Conservation (phyloP, 2,888 invertebrate genomes). For the Callimorpha dominula region DNA sequence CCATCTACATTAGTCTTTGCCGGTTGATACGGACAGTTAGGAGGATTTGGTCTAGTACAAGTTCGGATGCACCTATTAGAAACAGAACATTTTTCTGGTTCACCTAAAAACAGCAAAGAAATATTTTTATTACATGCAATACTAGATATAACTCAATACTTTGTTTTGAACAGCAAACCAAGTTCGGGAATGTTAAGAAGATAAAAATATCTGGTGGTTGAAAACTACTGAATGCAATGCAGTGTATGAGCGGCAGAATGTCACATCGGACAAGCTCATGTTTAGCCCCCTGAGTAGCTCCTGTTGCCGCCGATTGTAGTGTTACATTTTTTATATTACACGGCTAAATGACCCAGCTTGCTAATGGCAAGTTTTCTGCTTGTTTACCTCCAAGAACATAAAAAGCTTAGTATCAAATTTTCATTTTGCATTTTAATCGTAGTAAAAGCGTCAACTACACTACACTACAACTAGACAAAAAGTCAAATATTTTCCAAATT, state of each 20-base stretch:
- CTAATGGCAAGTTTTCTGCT: neutral
- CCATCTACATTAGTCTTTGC: constrained; percentile 33
- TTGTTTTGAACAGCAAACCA: neutral
- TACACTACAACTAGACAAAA: no score
- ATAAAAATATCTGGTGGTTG: neutral
- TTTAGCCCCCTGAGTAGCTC: no score
- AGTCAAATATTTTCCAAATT: no score
- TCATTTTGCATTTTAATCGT: no score
- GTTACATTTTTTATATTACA: neutral
- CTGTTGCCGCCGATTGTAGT: neutral
- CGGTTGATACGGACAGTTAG: constrained; percentile 30
- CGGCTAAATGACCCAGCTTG: neutral
- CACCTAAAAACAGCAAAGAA: neutral
- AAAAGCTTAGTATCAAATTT: no score
- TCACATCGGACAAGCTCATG: no score
- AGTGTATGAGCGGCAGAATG: no score
- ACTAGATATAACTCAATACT: neutral
- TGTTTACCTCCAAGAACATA: no score
- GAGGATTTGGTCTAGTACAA: constrained; percentile 36
- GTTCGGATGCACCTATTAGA: constrained; percentile 35
- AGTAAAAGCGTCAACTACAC: no score
- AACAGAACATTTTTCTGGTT: constrained; percentile 22
- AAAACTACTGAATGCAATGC: neutral
- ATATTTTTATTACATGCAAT: no score
- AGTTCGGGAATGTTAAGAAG: neutral